phyloP scores from a whole-genome alignment of 2,888 invertebrate species.

The Cheilosia variabilis region DNA sequence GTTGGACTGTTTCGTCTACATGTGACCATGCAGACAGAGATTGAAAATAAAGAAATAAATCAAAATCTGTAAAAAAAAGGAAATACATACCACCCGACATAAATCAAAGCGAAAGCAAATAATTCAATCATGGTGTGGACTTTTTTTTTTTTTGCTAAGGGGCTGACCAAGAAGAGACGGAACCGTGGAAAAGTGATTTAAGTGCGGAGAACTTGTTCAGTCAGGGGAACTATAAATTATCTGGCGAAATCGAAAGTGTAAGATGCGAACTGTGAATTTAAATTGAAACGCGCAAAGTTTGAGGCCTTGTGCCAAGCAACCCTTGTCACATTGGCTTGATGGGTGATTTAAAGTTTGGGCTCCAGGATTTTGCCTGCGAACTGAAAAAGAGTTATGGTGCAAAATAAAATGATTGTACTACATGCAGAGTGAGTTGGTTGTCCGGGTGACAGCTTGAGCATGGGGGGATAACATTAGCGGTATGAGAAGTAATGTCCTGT shows the following conservation, averaged over 20 bases:
- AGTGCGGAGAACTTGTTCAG: slow-evolving; percentile 28
- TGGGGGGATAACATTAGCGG: too few relatives aligned
- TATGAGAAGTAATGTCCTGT: too few relatives aligned
- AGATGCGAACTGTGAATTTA: slow-evolving; percentile 26
- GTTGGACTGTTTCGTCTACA: slow-evolving; percentile 2
- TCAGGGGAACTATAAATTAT: slow-evolving; percentile 44
- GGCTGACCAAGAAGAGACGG: background rate
- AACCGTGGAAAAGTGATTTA: slow-evolving; percentile 47
- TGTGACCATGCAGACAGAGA: slow-evolving; percentile 4
- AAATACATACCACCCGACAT: slow-evolving; percentile 20
- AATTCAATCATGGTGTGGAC: slow-evolving; percentile 41
- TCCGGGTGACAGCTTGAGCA: background rate
- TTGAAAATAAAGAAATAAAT: slow-evolving; percentile 49
- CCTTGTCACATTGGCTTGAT: slow-evolving; percentile 17
- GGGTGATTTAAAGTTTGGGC: background rate
- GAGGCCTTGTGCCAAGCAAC: slow-evolving; percentile 3
- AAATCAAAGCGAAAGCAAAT: slow-evolving; percentile 56
- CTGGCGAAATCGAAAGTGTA: slow-evolving; percentile 40
- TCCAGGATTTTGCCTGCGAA: background rate
- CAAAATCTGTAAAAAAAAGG: slow-evolving; percentile 14
- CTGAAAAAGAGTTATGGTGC: background rate
- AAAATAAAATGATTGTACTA: background rate
- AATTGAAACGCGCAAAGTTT: slow-evolving; percentile 14
- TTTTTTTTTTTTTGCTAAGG: background rate
- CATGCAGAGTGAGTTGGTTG: background rate